phyloP scores from a whole-genome alignment of 2,888 invertebrate species.

The Rotaria sp. region DNA sequence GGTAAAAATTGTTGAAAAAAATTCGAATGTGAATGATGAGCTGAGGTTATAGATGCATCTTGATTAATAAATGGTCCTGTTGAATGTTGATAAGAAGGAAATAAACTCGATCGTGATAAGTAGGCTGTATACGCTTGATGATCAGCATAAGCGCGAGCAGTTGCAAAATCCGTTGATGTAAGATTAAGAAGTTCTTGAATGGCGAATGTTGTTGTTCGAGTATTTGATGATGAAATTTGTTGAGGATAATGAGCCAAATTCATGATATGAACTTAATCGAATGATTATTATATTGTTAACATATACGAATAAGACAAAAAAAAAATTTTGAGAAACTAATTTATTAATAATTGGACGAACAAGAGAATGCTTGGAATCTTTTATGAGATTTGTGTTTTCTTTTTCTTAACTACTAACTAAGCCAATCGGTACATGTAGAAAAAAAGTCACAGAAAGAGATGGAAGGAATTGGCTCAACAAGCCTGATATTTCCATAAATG shows the following conservation, averaged over 20 bases:
- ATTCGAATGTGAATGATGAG: neutral
- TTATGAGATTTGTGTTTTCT: neutral
- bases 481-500: conserved; percentile 20
- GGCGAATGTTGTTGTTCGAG: conserved; percentile 30
- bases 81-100: neutral
- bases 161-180: neutral
- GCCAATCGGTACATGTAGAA: conserved; percentile 2
- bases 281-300: neutral
- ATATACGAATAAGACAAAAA: too few species aligned
- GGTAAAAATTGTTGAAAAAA: conserved; percentile 17
- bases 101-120: conserved; percentile 10
- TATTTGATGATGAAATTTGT: neutral
- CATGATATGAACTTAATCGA: neutral
- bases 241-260: conserved; percentile 13
- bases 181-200: conserved; percentile 40
- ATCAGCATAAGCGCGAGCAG: neutral
- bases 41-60: neutral
- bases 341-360: neutral
- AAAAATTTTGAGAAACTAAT: neutral
- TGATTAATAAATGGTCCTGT: neutral
- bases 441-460: neutral
- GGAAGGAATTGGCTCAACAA: conserved; percentile 28
- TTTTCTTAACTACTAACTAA: neutral
- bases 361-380: neutral
- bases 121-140: conserved; percentile 10